These are phyloP conservation scores for Aphidius gifuensis DNA, from an alignment of 1,140 invertebrate genomes.

Conservation along the genomic window DNA sequence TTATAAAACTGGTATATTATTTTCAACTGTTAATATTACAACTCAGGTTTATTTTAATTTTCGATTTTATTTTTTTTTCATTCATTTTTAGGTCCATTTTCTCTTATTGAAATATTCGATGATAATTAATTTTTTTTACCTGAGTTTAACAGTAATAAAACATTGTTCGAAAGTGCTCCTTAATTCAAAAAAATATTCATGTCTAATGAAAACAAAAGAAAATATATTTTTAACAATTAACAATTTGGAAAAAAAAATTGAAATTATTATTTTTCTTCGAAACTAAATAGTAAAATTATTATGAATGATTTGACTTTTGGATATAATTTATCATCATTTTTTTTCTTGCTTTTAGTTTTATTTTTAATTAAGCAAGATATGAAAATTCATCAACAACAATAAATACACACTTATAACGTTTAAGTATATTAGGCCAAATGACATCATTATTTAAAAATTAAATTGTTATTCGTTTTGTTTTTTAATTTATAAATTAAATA, in stretches of 20 bases:
- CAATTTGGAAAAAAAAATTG: no score
- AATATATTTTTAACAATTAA: no score
- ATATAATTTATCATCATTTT: neutral
- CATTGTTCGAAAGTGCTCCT: no score
- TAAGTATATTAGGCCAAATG: constrained; percentile 55
- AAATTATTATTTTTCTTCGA: no score
- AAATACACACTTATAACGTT: constrained; percentile 50
- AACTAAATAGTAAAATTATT: neutral
- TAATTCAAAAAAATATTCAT: no score
- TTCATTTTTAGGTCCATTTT: neutral
- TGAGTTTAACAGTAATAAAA: no score
- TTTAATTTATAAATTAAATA: no score
- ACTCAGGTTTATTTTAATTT: neutral
- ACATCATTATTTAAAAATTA: constrained; percentile 26
- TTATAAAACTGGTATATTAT: no score
- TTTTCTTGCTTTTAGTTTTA: neutral
- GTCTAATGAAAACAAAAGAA: no score
- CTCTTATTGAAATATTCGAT: neutral
- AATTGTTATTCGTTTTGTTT: no score
- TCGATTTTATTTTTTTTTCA: neutral
- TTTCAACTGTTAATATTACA: neutral
- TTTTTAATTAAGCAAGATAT: constrained; percentile 44
- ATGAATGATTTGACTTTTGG: neutral
- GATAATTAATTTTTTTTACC: neutral
- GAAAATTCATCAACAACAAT: constrained; percentile 49